Conservation (phyloP, 2,113 vertebrate genomes). For the Campylomormyrus tamandua region DNA sequence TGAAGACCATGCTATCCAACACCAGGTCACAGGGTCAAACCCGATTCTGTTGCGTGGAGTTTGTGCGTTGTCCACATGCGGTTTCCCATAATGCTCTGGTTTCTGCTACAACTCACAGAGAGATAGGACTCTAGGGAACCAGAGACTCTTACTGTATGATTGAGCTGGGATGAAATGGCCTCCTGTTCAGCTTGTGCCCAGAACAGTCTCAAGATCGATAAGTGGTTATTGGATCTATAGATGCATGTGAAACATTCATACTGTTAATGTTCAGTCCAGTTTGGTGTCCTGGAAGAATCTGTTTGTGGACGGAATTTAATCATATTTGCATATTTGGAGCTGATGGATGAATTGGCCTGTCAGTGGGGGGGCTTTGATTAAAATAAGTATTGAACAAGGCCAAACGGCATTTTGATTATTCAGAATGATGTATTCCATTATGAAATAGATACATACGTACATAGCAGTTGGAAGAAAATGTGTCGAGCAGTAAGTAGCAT, state of each 20-base stretch:
- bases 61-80: neutral
- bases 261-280: neutral
- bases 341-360: neutral
- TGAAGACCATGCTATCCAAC: neutral
- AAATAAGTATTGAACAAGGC: neutral
- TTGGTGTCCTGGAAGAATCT: neutral
- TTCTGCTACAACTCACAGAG: neutral
- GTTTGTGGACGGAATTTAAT: neutral
- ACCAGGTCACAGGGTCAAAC: neutral
- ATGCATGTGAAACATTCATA: neutral
- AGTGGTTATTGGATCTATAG: neutral
- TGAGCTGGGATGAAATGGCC: neutral
- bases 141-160: neutral
- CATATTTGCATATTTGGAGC: neutral
- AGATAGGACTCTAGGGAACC: neutral
- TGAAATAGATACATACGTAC: neutral
- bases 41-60: neutral
- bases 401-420: neutral
- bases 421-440: neutral
- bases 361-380: neutral
- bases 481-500: neutral
- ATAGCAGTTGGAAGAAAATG: neutral
- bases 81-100: neutral
- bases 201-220: neutral
- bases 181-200: neutral